Conservation (phyloP, 1,140 invertebrate species). For the Diachasma alloeum region DNA sequence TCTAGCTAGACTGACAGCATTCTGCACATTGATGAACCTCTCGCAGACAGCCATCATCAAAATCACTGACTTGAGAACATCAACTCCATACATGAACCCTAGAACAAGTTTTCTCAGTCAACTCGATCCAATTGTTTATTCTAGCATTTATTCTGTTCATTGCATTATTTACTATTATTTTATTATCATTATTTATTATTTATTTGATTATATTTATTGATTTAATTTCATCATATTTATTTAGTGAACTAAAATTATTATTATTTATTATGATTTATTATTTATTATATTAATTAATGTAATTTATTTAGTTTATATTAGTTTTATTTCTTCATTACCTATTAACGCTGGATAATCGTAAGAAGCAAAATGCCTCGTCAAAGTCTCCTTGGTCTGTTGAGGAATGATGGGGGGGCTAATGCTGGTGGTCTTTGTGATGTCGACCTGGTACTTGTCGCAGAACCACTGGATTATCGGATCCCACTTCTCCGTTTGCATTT, state of each 20-base stretch:
- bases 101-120: too few relatives aligned
- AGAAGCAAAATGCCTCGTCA: conserved; percentile 79
- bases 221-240: too few relatives aligned
- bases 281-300: too few relatives aligned
- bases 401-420: conserved; percentile 74
- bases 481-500: conserved; percentile 85
- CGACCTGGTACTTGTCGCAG: conserved; percentile 78
- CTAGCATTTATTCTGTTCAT: not conserved
- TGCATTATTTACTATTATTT: not conserved
- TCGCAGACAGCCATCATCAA: conserved; percentile 84
- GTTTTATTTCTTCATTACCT: conserved; percentile 66
- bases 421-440: conserved; percentile 75
- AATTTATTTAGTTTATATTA: not conserved
- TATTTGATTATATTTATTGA: too few relatives aligned
- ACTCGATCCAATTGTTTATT: too few relatives aligned
- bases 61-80: conserved; percentile 92
- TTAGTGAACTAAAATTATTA: too few relatives aligned
- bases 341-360: conserved; percentile 80
- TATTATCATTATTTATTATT: not conserved
- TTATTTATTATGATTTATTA: too few relatives aligned
- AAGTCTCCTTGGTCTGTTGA: conserved; percentile 71
- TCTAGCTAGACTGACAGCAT: conserved; percentile 83
- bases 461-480: conserved; percentile 90
- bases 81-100: conserved; percentile 88
- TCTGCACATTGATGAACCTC: conserved; percentile 76